phyloP scores from a whole-genome alignment of 2,888 invertebrate species.

The Drosophila atroscutellata region DNA sequence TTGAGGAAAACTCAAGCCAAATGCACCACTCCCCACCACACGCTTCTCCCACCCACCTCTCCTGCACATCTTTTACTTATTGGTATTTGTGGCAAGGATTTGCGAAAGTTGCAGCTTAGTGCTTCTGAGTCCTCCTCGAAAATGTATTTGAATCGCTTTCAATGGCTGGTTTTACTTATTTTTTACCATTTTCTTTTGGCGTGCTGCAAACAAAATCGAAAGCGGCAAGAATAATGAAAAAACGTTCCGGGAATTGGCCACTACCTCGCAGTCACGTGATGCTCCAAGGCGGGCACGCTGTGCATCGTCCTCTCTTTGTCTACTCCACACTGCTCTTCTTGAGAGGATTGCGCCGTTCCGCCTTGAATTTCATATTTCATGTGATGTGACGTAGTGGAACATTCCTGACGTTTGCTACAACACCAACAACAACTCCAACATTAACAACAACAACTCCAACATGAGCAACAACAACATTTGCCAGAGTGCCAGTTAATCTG shows the following conservation, averaged over 20 bases:
- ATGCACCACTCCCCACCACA: not conserved
- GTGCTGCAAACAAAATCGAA: not conserved
- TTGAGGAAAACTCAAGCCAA: not conserved
- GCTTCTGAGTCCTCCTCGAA: not conserved
- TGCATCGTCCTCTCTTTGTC: not conserved
- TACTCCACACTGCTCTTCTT: not conserved
- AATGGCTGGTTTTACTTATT: not conserved
- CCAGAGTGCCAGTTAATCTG: not conserved
- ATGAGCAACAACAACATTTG: not conserved
- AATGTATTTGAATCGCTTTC: conserved; percentile 3
- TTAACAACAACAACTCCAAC: conserved; percentile 14
- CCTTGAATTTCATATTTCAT: conserved; percentile 73
- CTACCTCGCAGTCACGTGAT: conserved; percentile 84
- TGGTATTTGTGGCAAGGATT: conserved; percentile 55
- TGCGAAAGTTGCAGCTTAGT: conserved; percentile 6
- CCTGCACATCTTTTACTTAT: conserved; percentile 24
- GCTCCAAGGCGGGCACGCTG: conserved; percentile 37
- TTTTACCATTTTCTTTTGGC: conserved; percentile 1
- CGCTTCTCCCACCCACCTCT: not conserved
- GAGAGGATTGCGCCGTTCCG: conserved; percentile 13
- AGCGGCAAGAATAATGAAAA: conserved; percentile 6
- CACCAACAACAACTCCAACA: conserved; percentile 17
- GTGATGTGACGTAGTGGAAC: conserved; percentile 85
- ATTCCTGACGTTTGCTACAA: conserved; percentile 78
- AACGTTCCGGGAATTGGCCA: conserved; percentile 81